Evolutionary conservation across 2,113 vertebrate genomes (phyloP).

Genomic region (Nannobrachium achirus): DNA sequence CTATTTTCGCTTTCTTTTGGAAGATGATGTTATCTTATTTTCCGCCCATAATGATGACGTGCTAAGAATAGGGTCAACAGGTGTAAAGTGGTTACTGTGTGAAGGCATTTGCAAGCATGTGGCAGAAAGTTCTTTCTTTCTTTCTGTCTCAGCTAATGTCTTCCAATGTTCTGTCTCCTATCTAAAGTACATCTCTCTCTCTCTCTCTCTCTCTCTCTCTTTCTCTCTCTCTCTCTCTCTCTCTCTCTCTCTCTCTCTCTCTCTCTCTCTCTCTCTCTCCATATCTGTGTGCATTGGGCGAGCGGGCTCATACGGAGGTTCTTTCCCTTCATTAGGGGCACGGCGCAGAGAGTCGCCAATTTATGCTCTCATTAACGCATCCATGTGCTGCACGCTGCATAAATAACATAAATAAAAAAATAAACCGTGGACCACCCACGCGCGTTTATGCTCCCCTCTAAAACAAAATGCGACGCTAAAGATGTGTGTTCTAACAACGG

Average conservation of each 20-base stretch:
- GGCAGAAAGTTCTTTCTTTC: too few relatives aligned
- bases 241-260: neutral
- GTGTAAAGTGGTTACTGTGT: too few relatives aligned
- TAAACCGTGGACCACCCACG: slow-evolving; percentile 58
- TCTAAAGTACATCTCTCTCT: neutral
- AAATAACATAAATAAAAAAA: neutral
- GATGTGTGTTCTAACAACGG: slow-evolving; percentile 39
- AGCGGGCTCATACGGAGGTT: slow-evolving; percentile 36
- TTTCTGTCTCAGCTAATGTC: neutral
- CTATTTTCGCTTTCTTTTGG: too few relatives aligned
- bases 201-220: neutral
- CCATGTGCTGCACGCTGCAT: slow-evolving; percentile 40
- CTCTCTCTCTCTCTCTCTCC: slow-evolving; percentile 34
- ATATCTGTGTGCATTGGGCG: slow-evolving; percentile 27
- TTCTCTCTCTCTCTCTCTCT: neutral
- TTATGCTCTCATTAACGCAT: slow-evolving; percentile 59
- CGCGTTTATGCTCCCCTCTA: slow-evolving; percentile 37
- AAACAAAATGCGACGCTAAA: slow-evolving; percentile 60
- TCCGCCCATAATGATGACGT: too few relatives aligned
- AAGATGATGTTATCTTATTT: too few relatives aligned
- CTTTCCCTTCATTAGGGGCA: slow-evolving; percentile 49
- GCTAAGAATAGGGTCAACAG: too few relatives aligned
- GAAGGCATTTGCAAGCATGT: too few relatives aligned
- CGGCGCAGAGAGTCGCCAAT: slow-evolving; percentile 48
- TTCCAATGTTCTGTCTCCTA: neutral